Base-by-base conservation (phyloP, 2,797 vertebrate genomes). In the Pterois miles region DNA sequence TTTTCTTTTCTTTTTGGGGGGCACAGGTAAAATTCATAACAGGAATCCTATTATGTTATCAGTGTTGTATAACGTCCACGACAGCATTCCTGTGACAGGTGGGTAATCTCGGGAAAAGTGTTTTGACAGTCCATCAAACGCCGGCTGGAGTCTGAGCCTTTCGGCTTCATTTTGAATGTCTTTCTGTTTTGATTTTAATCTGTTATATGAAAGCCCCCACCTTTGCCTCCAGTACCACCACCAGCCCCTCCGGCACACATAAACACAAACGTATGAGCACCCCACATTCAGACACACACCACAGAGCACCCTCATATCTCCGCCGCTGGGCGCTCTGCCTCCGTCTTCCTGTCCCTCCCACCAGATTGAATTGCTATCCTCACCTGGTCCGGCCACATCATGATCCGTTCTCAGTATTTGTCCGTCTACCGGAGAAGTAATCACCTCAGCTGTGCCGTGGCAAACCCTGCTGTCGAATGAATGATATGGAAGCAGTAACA, bases 141-240 rank as follows among this genome's bases (percentile, higher is more conserved):
- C 53, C 62, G 66, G 54, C 84, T 57, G 73, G 66, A 83, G 74
- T 78, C 84, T 86, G 66, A 86, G 85, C 85, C 83, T 66, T 58
- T 78, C 56, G 33, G 77, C 78, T 85, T 90, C 82, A 89, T 90
- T 91, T 88, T 78, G 74, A 91, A 90, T 85, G 85, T 84, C 81
- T 81, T 84, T 88, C 67, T 64, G 69, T 81, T 90, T 88, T 85
- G 88, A 93, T 92, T 89, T 85, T 88, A 88, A 92, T 91, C 90
- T 92, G 65, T 66, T 80, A 73, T 91, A 86, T 92, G 85, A 90
- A 90, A 84, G 20, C 71, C 50, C 48, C 65, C 29, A 0, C 25
- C 8, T n/a, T n/a, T n/a, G n/a, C n/a, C n/a, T n/a, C n/a, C n/a
- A n/a, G n/a, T n/a, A n/a, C n/a, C 27, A 0, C 29, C 59, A 0